Evolutionary conservation across 37 sponge, comb jelly and placozoan species (phyloP).

Genomic region (Beroe forskalii): DNA sequence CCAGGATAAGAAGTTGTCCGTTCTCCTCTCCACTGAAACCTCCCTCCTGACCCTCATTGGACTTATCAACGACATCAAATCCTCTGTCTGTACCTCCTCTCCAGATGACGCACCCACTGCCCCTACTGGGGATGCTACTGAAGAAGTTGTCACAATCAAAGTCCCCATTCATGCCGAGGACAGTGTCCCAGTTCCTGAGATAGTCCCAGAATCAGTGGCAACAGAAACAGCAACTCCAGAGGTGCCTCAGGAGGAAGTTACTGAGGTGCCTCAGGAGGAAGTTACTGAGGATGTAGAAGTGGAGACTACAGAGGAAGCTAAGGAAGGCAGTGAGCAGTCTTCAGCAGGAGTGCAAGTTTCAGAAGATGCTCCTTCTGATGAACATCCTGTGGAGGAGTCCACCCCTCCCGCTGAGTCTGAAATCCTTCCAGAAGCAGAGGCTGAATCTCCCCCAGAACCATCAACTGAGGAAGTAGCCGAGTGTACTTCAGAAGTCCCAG

Average conservation of each 20-base stretch:
- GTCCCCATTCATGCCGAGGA: too few species aligned
- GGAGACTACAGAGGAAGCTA: background rate
- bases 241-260: background rate
- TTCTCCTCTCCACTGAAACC: conserved; percentile 6
- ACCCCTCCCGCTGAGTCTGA: background rate
- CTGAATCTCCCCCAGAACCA: background rate
- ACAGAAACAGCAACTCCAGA: background rate
- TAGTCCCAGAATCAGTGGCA: background rate
- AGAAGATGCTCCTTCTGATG: background rate
- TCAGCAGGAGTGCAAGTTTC: background rate
- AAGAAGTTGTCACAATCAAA: background rate
- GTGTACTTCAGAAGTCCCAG: background rate
- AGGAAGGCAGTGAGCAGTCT: background rate
- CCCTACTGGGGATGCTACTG: background rate
- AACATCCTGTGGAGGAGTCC: background rate
- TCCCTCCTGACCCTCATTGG: background rate
- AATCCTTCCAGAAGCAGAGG: background rate
- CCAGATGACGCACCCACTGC: background rate
- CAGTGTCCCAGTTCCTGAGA: background rate
- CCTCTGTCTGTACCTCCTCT: background rate
- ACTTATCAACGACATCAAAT: conserved; percentile 7
- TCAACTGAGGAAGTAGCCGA: background rate
- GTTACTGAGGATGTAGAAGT: background rate
- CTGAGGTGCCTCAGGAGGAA: background rate
- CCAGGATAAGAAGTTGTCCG: conserved; percentile 22